A percentile compares a stretch with the other conserved stretches of the same genome.
These are phyloP conservation scores for Merodon equestris DNA, from an alignment of 2,888 invertebrate genomes.

Conservation along the genomic window DNA sequence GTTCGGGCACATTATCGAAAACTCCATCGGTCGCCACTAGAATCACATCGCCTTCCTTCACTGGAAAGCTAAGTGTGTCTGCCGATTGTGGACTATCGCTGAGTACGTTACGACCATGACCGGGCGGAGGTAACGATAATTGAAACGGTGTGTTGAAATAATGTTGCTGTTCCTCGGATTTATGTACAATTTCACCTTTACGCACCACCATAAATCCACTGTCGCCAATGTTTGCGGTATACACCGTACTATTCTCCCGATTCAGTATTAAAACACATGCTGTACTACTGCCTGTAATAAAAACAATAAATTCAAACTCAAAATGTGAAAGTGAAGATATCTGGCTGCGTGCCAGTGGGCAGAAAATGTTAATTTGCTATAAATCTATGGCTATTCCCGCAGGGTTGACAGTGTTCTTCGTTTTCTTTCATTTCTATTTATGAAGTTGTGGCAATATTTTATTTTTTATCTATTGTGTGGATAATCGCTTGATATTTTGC, in stretches of 20 bases:
- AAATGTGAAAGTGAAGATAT: constrained; percentile 5
- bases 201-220: constrained; percentile 97
- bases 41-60: constrained; percentile 94
- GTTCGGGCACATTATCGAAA: constrained; percentile 98
- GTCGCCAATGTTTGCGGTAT: constrained; percentile 99
- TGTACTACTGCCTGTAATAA: constrained; percentile 92
- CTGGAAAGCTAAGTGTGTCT: constrained; percentile 91
- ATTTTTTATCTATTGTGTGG: too few relatives aligned
- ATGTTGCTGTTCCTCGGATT: constrained; percentile 98
- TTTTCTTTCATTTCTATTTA: too few relatives aligned
- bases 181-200: constrained; percentile 91
- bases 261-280: constrained; percentile 97
- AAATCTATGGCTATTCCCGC: too few relatives aligned
- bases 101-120: constrained; percentile 90
- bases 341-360: constrained; percentile 39
- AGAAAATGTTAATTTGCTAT: too few relatives aligned
- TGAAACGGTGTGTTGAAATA: constrained; percentile 99
- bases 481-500: too few relatives aligned
- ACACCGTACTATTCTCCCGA: constrained; percentile 92
- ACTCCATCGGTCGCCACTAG: constrained; percentile 98
- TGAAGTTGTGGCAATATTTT: too few relatives aligned
- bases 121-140: constrained; percentile 95
- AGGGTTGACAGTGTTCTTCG: too few relatives aligned
- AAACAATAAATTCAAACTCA: constrained; percentile 21
- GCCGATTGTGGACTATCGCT: constrained; percentile 97